A percentile compares a stretch with the other conserved stretches of the same genome.
Evolutionary conservation across 1,140 invertebrate genomes (phyloP).

Genomic region (Pseudomyrmex concolor): DNA sequence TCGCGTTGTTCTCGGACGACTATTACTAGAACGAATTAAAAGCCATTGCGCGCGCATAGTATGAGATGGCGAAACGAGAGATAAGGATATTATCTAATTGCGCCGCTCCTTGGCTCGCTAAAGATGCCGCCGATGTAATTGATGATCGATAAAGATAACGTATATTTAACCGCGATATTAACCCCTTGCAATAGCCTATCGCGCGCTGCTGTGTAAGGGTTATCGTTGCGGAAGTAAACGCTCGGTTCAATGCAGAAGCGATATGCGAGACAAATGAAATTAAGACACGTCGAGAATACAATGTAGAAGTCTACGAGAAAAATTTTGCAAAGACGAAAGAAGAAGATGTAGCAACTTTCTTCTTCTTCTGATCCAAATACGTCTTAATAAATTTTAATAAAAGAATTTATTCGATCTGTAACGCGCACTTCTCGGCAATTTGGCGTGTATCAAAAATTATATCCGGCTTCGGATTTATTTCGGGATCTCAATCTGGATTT

Average conservation of each 20-base stretch:
- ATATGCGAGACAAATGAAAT: constrained; percentile 45
- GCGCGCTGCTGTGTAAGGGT: constrained; percentile 17
- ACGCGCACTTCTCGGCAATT: background rate
- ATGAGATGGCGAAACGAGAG: constrained; percentile 6
- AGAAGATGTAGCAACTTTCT: background rate
- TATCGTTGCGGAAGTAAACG: constrained; percentile 9
- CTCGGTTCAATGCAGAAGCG: background rate
- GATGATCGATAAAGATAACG: constrained; percentile 57
- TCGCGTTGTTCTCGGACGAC: constrained; percentile 2
- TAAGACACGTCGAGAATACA: background rate
- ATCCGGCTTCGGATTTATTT: constrained; percentile 33
- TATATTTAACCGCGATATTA: constrained; percentile 47
- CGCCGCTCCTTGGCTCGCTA: constrained; percentile 31
- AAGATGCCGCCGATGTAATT: constrained; percentile 47
- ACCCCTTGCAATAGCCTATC: constrained; percentile 10
- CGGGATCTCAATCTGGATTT: constrained; percentile 21
- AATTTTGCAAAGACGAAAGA: background rate
- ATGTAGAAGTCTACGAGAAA: background rate
- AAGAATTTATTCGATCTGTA: background rate
- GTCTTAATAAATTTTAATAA: background rate
- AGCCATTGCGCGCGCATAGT: constrained; percentile 12
- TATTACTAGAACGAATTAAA: constrained; percentile 42
- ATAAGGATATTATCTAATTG: constrained; percentile 54
- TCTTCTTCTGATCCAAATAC: too few relatives aligned
- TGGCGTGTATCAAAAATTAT: constrained; percentile 27